phyloP scores from a whole-genome alignment of 2,888 invertebrate species.

The Lacanobia oleracea region DNA sequence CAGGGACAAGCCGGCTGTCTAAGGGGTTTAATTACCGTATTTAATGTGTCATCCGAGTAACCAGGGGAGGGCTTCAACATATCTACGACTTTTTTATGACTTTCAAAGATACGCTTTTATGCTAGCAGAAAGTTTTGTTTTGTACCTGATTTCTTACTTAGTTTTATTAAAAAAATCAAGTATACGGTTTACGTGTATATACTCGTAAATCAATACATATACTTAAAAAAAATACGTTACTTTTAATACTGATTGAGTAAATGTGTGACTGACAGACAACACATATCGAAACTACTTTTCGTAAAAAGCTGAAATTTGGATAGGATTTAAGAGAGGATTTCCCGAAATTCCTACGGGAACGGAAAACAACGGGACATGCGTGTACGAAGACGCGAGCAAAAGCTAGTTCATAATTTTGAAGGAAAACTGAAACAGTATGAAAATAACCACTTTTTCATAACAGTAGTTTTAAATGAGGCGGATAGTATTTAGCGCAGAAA shows the following conservation, averaged over 20 bases:
- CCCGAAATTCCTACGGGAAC: too few species aligned
- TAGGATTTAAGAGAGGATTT: too few species aligned
- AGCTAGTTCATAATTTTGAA: not conserved
- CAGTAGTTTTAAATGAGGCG: not conserved
- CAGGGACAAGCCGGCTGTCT: conserved; percentile 33
- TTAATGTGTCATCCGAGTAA: conserved; percentile 64
- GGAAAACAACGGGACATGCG: too few species aligned
- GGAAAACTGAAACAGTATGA: not conserved
- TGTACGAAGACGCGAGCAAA: too few species aligned
- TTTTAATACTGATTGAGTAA: too few species aligned
- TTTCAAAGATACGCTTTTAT: conserved; percentile 49
- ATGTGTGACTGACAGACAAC: too few species aligned
- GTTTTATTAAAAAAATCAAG: not conserved
- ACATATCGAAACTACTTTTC: too few species aligned
- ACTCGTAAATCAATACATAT: too few species aligned
- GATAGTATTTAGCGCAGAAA: too few species aligned
- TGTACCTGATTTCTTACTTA: conserved; percentile 1
- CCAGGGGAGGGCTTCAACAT: conserved; percentile 53
- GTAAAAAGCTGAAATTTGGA: too few species aligned
- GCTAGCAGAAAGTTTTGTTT: conserved; percentile 15
- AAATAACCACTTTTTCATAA: not conserved
- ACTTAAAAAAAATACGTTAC: too few species aligned
- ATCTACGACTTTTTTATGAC: conserved; percentile 51
- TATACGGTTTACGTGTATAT: too few species aligned
- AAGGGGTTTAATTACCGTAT: conserved; percentile 72